Conservation (phyloP, 2,113 vertebrate genomes). For the Charina bottae region DNA sequence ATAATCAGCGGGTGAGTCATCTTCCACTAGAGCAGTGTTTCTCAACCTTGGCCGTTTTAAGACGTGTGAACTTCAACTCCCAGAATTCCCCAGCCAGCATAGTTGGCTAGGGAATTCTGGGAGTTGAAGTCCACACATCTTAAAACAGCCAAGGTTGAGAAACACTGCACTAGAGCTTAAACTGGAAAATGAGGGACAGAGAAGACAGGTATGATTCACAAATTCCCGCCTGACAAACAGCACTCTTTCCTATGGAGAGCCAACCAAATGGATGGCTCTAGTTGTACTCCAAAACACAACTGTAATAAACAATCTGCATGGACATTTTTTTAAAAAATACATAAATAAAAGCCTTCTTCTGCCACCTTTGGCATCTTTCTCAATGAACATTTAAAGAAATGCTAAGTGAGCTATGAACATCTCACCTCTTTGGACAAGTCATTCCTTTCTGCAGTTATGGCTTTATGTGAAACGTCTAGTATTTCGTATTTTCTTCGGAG, state of each 20-base stretch:
- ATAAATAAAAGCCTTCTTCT: background rate
- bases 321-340: background rate
- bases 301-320: background rate
- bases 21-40: too few relatives aligned
- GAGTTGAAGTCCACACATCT: too few relatives aligned
- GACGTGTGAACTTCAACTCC: too few relatives aligned
- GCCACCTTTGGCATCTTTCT: background rate
- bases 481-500: slow-evolving; percentile 84
- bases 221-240: background rate
- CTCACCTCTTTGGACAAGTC: slow-evolving; percentile 90
- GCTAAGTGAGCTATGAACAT: slow-evolving; percentile 19
- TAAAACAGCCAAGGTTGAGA: too few relatives aligned
- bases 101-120: too few relatives aligned
- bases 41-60: too few relatives aligned
- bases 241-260: background rate
- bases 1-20: background rate
- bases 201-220: background rate
- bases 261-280: background rate
- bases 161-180: background rate
- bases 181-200: background rate
- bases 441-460: slow-evolving; percentile 83
- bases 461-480: slow-evolving; percentile 80
- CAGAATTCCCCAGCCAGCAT: too few relatives aligned
- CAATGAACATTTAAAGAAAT: background rate
- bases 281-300: background rate